These are phyloP conservation scores for Centropyge bicolor DNA, from an alignment of 2,797 vertebrate species.

Conservation along the genomic window DNA sequence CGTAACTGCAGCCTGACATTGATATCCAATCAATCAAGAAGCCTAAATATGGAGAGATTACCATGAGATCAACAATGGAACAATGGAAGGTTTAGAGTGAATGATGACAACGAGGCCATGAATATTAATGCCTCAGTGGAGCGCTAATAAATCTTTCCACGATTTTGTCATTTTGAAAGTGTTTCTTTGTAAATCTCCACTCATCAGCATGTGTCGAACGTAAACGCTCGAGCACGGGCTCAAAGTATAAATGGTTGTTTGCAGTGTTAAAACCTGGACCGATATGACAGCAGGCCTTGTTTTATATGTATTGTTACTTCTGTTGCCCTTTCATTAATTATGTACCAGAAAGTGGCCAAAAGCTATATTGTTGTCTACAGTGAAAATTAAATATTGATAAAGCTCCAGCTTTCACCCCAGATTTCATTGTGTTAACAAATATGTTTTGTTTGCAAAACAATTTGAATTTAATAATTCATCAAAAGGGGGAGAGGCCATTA, in stretches of 20 bases:
- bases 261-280: slow-evolving; percentile 36
- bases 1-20: slow-evolving; percentile 71
- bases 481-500: slow-evolving; percentile 74
- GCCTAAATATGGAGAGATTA: slow-evolving; percentile 63
- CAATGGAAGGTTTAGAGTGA: slow-evolving; percentile 50
- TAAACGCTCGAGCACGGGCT: background rate
- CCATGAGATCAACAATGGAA: slow-evolving; percentile 56
- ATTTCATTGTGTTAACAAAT: slow-evolving; percentile 86
- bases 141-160: slow-evolving; percentile 13
- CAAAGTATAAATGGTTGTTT: slow-evolving; percentile 35
- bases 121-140: slow-evolving; percentile 43
- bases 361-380: slow-evolving; percentile 80
- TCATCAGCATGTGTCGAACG: slow-evolving; percentile 15
- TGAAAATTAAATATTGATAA: slow-evolving; percentile 86
- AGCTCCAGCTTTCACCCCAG: slow-evolving; percentile 78
- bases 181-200: background rate
- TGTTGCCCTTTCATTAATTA: slow-evolving; percentile 79
- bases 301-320: slow-evolving; percentile 68
- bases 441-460: slow-evolving; percentile 86
- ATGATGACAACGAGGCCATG: slow-evolving; percentile 42
- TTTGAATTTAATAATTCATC: slow-evolving; percentile 85
- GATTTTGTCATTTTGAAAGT: slow-evolving; percentile 24
- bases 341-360: slow-evolving; percentile 78
- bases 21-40: slow-evolving; percentile 72
- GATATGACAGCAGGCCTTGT: slow-evolving; percentile 49